These are phyloP conservation scores for Pseudococcus longispinus DNA, from an alignment of 2,888 invertebrate species.

Conservation along the genomic window DNA sequence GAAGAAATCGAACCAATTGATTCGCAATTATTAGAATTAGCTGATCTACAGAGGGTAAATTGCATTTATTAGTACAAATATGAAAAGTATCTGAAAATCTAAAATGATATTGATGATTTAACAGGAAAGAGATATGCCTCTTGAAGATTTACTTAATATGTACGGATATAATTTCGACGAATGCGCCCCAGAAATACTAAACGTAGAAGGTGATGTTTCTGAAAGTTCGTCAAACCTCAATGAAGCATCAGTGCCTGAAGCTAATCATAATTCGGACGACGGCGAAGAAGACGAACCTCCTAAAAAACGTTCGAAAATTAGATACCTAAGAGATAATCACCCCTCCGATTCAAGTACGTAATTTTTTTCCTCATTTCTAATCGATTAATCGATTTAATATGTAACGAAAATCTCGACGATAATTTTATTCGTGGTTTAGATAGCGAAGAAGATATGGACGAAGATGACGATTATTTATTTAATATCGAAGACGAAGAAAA, in stretches of 20 bases:
- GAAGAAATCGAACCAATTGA: slow-evolving; percentile 70
- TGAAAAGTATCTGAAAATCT: background rate
- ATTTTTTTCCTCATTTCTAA: background rate
- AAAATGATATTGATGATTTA: background rate
- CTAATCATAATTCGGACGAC: slow-evolving; percentile 43
- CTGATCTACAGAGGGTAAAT: slow-evolving; percentile 87
- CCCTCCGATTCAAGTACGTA: slow-evolving; percentile 46
- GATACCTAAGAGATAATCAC: slow-evolving; percentile 47
- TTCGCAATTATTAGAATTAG: slow-evolving; percentile 75
- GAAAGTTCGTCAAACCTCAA: background rate
- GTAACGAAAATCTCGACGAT: background rate
- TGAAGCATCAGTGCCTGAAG: slow-evolving; percentile 43
- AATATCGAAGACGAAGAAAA: slow-evolving; percentile 52
- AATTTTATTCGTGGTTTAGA: background rate
- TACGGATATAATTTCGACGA: slow-evolving; percentile 72
- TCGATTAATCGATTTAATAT: background rate
- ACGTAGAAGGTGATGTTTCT: slow-evolving; percentile 15
- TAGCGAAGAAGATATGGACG: slow-evolving; percentile 53
- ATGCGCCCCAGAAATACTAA: slow-evolving; percentile 45
- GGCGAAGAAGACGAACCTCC: slow-evolving; percentile 46
- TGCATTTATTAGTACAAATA: background rate
- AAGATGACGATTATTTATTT: slow-evolving; percentile 54
- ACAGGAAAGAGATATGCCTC: slow-evolving; percentile 84
- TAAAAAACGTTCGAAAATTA: slow-evolving; percentile 48
- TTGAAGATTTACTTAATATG: slow-evolving; percentile 88